phyloP scores from a whole-genome alignment of 1,140 invertebrate species.

The Aphelenchoides besseyi region DNA sequence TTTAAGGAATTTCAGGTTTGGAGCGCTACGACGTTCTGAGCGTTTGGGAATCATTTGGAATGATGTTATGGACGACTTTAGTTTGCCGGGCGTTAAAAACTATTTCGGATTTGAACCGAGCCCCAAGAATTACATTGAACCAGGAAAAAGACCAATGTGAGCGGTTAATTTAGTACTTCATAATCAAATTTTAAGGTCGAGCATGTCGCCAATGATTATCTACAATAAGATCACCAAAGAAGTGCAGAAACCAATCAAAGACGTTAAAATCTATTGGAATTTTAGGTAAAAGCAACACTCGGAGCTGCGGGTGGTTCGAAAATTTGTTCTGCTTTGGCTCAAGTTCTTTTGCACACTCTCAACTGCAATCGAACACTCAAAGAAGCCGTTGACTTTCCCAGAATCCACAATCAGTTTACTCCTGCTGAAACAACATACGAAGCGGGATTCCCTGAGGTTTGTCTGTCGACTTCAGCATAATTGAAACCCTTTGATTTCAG shows the following conservation, averaged over 20 bases:
- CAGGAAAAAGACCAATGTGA: conserved; percentile 78
- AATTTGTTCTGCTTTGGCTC: conserved; percentile 78
- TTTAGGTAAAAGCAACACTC: conserved; percentile 69
- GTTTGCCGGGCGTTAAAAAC: conserved; percentile 73
- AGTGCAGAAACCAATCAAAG: conserved; percentile 63
- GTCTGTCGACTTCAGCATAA: not conserved
- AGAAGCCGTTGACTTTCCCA: conserved; percentile 77
- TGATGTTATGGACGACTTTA: conserved; percentile 92
- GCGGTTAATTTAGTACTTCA: no score
- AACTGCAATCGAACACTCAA: conserved; percentile 82
- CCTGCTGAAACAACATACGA: conserved; percentile 79
- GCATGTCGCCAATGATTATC: conserved; percentile 81
- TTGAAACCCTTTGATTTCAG: conserved; percentile 32
- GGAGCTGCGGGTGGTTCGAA: conserved; percentile 85
- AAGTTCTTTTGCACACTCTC: conserved; percentile 74
- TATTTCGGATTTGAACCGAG: conserved; percentile 73
- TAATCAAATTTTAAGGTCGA: no score
- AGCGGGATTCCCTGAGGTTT: conserved; percentile 71
- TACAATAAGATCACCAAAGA: conserved; percentile 71
- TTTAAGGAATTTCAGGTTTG: no score
- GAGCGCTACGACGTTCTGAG: conserved; percentile 72
- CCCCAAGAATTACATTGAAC: conserved; percentile 74
- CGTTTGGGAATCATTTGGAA: conserved; percentile 86
- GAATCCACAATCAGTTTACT: conserved; percentile 85
- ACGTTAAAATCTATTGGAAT: conserved; percentile 15